A percentile compares a stretch with the other conserved stretches of the same genome.
These are phyloP conservation scores for Drosophila pachea DNA, from an alignment of 1,140 invertebrate genomes.

Conservation along the genomic window DNA sequence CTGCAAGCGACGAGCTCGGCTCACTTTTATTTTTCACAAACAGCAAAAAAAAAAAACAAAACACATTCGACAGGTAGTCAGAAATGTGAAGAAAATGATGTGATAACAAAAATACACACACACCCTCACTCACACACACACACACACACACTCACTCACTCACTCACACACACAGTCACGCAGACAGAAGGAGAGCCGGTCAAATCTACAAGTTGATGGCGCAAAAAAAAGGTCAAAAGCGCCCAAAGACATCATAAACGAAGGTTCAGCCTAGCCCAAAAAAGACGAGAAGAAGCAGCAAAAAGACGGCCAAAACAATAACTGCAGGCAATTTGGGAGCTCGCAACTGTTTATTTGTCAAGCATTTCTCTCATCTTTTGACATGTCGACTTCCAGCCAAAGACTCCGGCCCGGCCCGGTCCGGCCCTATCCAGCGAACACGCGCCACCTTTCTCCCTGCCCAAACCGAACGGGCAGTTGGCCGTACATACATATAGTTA, in stretches of 20 bases:
- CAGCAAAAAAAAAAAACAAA: conserved; percentile 46
- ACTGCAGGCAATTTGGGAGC: conserved; percentile 69
- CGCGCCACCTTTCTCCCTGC: conserved; percentile 49
- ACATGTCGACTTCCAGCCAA: conserved; percentile 72
- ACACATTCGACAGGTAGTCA: conserved; percentile 61
- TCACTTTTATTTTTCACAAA: conserved; percentile 75
- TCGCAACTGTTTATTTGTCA: conserved; percentile 76
- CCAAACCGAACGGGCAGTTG: conserved; percentile 49
- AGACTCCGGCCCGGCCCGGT: conserved; percentile 16
- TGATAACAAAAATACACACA: conserved; percentile 49
- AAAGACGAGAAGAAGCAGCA: conserved; percentile 10
- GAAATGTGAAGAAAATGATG: conserved; percentile 62
- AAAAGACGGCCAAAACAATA: conserved; percentile 65
- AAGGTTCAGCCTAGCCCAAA: conserved; percentile 47
- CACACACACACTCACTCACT: conserved; percentile 24
- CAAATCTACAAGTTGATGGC: conserved; percentile 43
- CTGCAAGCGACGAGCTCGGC: conserved; percentile 38
- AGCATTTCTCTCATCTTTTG: conserved; percentile 71
- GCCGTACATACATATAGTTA: not conserved
- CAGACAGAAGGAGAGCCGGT: too few relatives aligned
- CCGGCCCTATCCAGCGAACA: conserved; percentile 26
- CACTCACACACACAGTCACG: conserved; percentile 14
- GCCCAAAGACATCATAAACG: conserved; percentile 74
- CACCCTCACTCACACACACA: conserved; percentile 6
- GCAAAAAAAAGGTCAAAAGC: conserved; percentile 67